Conservation (phyloP, 92 coral and sea anemone species). For the Phenganax marumi region DNA sequence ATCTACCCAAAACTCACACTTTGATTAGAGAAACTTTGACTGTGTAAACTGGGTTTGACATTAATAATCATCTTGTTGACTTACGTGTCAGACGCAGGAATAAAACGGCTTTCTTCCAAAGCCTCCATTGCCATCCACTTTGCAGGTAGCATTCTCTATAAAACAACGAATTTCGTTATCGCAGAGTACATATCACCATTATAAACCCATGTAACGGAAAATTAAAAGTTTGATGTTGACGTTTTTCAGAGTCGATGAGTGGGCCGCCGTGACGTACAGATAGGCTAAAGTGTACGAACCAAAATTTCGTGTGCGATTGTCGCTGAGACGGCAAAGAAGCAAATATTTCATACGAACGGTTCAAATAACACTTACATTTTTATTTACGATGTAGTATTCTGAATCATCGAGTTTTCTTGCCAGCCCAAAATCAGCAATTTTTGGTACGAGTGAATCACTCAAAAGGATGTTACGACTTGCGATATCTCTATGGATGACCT, state of each 20-base stretch:
- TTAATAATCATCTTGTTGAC: background rate
- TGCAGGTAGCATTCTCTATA: slow-evolving; percentile 21
- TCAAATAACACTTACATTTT: slow-evolving; percentile 9
- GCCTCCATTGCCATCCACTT: slow-evolving; percentile 40
- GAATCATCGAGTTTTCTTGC: slow-evolving; percentile 32
- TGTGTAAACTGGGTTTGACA: too few relatives aligned
- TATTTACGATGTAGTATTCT: slow-evolving; percentile 22
- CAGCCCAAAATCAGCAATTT: slow-evolving; percentile 36
- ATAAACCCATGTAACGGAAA: too few relatives aligned
- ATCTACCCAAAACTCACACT: too few relatives aligned
- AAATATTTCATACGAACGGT: background rate
- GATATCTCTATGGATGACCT: slow-evolving; percentile 40
- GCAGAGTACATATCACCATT: too few relatives aligned
- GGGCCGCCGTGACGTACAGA: too few relatives aligned
- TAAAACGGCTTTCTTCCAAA: slow-evolving; percentile 17
- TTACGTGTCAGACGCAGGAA: slow-evolving; percentile 30
- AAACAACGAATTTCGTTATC: too few relatives aligned
- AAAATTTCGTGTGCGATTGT: too few relatives aligned
- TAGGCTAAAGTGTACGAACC: too few relatives aligned
- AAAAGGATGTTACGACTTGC: slow-evolving; percentile 34
- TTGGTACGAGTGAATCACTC: background rate
- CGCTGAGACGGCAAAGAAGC: too few relatives aligned
- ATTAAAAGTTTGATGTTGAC: too few relatives aligned
- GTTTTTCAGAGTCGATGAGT: too few relatives aligned
- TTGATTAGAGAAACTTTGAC: too few relatives aligned